Conservation (phyloP, 2,888 invertebrate species). For the Lamellibrachia columna region DNA sequence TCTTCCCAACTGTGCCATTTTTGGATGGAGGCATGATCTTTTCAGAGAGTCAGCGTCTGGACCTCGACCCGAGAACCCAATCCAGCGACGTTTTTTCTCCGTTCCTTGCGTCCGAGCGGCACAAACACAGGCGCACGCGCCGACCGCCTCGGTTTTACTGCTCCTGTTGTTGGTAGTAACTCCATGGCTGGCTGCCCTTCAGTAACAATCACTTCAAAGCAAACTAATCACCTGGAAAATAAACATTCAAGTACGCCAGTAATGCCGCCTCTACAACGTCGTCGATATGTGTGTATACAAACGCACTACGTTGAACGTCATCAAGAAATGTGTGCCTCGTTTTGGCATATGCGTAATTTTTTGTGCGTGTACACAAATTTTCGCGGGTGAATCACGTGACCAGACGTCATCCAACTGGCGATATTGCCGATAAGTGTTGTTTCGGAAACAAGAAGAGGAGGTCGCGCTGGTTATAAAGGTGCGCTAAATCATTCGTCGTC, state of each 20-base stretch:
- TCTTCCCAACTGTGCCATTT: not conserved
- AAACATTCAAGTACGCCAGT: not conserved
- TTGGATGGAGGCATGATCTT: not conserved
- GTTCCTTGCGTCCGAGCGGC: not conserved
- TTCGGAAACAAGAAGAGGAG: slow-evolving; percentile 6
- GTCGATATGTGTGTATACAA: not conserved
- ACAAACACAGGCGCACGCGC: slow-evolving; percentile 9
- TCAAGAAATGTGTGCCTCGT: not conserved
- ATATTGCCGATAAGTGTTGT: not conserved
- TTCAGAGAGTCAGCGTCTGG: not conserved
- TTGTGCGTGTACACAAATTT: not conserved
- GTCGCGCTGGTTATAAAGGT: slow-evolving; percentile 7
- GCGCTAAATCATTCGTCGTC: not conserved
- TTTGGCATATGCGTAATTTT: not conserved
- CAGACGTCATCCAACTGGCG: not conserved
- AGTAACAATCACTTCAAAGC: slow-evolving; percentile 16
- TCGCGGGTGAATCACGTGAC: not conserved
- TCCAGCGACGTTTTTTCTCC: not conserved
- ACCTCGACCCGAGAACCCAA: too few species aligned
- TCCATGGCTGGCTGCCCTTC: not conserved
- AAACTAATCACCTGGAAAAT: slow-evolving; percentile 16
- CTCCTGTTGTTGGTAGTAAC: slow-evolving; percentile 12
- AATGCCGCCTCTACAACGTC: not conserved
- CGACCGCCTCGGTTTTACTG: slow-evolving; percentile 3
- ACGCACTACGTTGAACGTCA: not conserved